Conservation (phyloP, 2,113 vertebrate species). For the Xiphophorus maculatus region DNA sequence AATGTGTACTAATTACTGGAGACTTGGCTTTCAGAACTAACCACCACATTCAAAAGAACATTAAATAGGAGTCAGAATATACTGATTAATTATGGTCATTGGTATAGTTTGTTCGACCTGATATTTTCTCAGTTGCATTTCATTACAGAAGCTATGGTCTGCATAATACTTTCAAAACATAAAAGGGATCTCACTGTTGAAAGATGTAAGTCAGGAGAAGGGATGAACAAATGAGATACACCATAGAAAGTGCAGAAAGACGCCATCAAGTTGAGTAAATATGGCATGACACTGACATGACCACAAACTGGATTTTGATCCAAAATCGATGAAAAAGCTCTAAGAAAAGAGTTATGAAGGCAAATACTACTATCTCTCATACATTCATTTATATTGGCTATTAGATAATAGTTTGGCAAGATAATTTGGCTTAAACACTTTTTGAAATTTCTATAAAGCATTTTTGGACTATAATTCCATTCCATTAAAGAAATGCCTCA, state of each 20-base stretch:
- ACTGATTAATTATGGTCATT: no score
- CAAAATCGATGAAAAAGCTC: neutral
- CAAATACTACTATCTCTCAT: neutral
- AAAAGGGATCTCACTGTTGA: neutral
- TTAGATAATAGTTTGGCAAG: no score
- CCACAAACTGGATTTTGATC: neutral
- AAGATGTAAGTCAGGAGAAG: neutral
- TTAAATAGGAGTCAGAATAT: neutral
- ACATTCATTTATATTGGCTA: neutral
- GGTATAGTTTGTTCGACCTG: neutral
- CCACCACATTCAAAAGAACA: neutral
- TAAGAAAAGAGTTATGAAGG: neutral
- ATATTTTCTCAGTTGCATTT: neutral
- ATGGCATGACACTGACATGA: neutral
- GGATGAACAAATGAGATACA: no score
- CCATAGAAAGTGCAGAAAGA: neutral
- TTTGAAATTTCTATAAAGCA: no score
- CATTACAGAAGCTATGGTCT: neutral
- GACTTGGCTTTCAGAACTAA: neutral
- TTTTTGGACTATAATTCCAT: no score
- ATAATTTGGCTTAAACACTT: no score
- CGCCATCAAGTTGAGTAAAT: neutral
- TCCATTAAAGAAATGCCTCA: no score
- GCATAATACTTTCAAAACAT: neutral
- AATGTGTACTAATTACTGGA: neutral